Conservation (phyloP, 2,113 vertebrate genomes). For the Lontra canadensis region DNA sequence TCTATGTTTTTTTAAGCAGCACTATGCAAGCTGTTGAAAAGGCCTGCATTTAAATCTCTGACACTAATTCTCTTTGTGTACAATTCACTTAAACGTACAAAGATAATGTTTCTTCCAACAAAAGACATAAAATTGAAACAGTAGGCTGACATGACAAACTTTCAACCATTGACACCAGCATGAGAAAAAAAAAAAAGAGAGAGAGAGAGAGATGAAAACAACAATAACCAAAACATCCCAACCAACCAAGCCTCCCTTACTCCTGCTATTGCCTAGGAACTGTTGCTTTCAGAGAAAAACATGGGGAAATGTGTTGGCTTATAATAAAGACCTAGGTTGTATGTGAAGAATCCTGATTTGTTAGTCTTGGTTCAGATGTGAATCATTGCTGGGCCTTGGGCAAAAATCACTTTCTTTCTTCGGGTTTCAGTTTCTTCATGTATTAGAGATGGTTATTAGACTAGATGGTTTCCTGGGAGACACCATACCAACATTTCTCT, state of each 20-base stretch:
- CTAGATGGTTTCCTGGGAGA: neutral
- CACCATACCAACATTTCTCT: neutral
- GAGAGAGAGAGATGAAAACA: neutral
- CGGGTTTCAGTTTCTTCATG: neutral
- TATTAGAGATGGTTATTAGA: neutral
- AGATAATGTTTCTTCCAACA: constrained; percentile 6
- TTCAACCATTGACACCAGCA: neutral
- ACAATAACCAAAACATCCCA: neutral
- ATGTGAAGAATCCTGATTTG: neutral
- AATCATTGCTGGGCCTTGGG: neutral
- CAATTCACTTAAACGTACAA: constrained; percentile 39
- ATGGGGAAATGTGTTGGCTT: neutral
- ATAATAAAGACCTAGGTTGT: neutral
- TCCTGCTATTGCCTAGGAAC: neutral
- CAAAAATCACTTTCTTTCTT: neutral
- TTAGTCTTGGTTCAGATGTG: neutral
- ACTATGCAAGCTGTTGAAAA: neutral
- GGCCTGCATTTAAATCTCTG: constrained; percentile 16
- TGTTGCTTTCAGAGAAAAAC: neutral
- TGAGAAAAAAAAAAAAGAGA: neutral
- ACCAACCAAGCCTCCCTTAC: fast-evolving
- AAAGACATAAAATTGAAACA: constrained; percentile 43
- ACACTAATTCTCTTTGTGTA: neutral
- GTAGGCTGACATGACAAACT: neutral
- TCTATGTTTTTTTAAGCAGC: neutral